Evolutionary conservation across 2,797 vertebrate species (phyloP), one percentile per base, ranked within the genome.

Genomic region (Acanthis flammea): DNA sequence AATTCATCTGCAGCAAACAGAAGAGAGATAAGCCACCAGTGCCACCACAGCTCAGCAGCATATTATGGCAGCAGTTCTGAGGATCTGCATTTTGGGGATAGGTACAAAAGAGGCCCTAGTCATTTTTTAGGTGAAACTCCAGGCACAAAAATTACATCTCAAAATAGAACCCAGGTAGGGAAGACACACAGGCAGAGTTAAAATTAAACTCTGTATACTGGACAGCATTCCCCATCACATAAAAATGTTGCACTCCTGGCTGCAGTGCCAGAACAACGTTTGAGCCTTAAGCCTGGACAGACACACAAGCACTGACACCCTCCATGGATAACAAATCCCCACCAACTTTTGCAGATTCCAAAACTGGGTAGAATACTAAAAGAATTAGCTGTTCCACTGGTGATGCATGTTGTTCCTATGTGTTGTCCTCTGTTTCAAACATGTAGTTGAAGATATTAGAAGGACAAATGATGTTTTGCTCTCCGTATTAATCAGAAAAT

Each of bases 291-390:
- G 44, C 41, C 55, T 48, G 57, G 51, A 31, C 41, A 73, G 51
- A 31, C 10, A 8, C 54, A 58, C 25, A 31, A 84, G 47, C 47
- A 65, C 51, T 0, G 0, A 66, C 30, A 14, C 27, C 21, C 41
- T 15, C 10, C 7, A 8, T 0, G 3, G 31, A 11, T 28, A 77
- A 63, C 22, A 63, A 73, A 73, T 37, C 6, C 37, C 33, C 44
- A 77, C 17, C 42, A 77, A 3, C 35, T 35, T 77, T 14, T 35
- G 6, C 42, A 86, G 22, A 10, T 42, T 71, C 17, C 73, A 74
- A 25, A 73, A 74, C 0, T 45, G 9, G 12, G 7, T 7, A 53
- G 54, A 90, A 78, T 2, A 55, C 21, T 22, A 12, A 30, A 74
- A 58, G 48, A 70, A 67, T 39, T 44, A n/a, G 22, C 30, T 77